Evolutionary conservation across 2,113 vertebrate genomes (phyloP), one percentile per base, ranked within the genome.

Genomic region (Chitala chitala): DNA sequence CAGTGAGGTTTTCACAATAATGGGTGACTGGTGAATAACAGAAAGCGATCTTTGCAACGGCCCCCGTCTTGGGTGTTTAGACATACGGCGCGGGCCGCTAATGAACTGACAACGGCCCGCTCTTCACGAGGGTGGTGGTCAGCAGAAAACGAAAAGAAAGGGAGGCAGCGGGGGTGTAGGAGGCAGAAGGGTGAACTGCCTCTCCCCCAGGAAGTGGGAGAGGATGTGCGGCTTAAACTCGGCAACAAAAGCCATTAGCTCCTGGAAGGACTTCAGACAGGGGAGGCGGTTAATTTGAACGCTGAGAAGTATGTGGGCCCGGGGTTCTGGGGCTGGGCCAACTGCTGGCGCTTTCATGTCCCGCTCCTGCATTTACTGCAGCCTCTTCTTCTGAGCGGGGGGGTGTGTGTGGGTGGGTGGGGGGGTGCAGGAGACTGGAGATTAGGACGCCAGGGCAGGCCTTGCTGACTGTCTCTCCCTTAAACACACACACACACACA

Each of bases 221-320:
- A 91, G 90, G 90, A 92, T 90, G 88, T 91, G 88, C 84, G 86
- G 88, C 89, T 91, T 89, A 91, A 90, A 90, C 84, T 85, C 85
- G 89, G 88, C 87, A 90, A 91, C 90, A 90, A 91, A 91, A 89
- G 91, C 90, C 86, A 89, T 92, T 91, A 89, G 87, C 74, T 82
- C 78, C 81, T 92, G 90, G 90, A 92, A 87, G 63, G 81, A 90
- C 90, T 90, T 92, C 90, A 92, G 87, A 91, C 87, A 87, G 81
- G 75, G 79, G 82, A 70, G 83, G 84, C 82, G 88, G 91, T 91
- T 91, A 90, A 91, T 90, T 87, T 90, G 75, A 84, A 89, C 85
- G 89, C 88, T 90, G 86, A 81, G 87, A 91, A 87, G 84, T 88
- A 89, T 90, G 88, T 85, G 83, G 85, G 87, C 86, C 87, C 77